phyloP scores from a whole-genome alignment of 1,140 invertebrate genomes.

The Trypoxylus dichotomus region DNA sequence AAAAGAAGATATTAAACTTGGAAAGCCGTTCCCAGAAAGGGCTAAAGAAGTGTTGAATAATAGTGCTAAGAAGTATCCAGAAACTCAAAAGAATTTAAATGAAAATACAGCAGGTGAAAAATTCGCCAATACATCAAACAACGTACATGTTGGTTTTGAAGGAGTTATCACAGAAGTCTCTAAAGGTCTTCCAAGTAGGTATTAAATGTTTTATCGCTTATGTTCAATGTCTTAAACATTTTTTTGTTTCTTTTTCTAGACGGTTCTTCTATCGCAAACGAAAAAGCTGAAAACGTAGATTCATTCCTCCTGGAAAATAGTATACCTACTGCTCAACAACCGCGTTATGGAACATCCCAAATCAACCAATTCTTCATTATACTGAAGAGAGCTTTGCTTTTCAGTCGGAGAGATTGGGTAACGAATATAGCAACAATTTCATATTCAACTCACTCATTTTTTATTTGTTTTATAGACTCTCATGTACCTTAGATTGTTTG shows the following conservation, averaged over 20 bases:
- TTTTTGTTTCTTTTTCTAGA: conserved; percentile 46
- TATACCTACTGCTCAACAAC: conserved; percentile 59
- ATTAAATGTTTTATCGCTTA: neutral
- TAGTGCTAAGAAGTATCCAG: conserved; percentile 57
- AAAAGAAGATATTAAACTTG: conserved; percentile 72
- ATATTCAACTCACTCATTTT: neutral
- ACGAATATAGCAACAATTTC: conserved; percentile 40
- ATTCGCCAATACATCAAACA: neutral
- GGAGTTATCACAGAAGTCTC: conserved; percentile 55
- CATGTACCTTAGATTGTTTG: conserved; percentile 90
- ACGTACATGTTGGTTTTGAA: conserved; percentile 48
- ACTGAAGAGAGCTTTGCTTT: conserved; percentile 74
- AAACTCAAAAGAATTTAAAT: conserved; percentile 34
- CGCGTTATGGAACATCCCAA: conserved; percentile 76
- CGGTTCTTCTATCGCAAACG: conserved; percentile 63
- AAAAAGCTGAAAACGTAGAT: conserved; percentile 65
- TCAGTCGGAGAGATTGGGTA: conserved; percentile 83
- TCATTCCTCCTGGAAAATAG: conserved; percentile 64
- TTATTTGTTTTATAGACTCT: conserved; percentile 72
- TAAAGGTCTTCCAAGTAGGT: conserved; percentile 31
- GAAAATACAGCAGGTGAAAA: conserved; percentile 49
- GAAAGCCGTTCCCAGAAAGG: conserved; percentile 63
- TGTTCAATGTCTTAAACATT: neutral
- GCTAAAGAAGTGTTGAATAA: conserved; percentile 67
- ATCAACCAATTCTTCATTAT: conserved; percentile 80